phyloP scores from a whole-genome alignment of 2,888 invertebrate species.

The Microctonus hyperodae region DNA sequence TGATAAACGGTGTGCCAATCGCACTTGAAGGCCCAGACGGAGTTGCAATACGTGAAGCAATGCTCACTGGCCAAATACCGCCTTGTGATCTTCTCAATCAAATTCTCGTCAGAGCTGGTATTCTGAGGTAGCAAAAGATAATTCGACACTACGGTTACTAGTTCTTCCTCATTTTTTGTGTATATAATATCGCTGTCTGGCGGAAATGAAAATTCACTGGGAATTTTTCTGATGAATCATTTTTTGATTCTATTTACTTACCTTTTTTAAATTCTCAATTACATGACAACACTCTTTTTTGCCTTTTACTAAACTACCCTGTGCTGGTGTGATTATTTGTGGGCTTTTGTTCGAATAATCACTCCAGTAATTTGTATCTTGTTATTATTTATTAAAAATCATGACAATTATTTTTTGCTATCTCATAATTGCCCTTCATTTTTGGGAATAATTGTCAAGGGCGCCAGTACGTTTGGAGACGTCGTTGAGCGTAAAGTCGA shows the following conservation, averaged over 20 bases:
- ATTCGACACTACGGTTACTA: background rate
- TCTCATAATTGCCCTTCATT: conserved; percentile 3
- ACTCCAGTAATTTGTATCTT: background rate
- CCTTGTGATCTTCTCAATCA: conserved; percentile 76
- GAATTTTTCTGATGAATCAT: background rate
- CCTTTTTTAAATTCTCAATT: background rate
- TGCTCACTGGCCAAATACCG: conserved; percentile 74
- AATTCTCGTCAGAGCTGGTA: conserved; percentile 72
- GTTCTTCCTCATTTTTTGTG: background rate
- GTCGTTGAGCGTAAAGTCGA: conserved; percentile 74
- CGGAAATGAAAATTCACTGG: background rate
- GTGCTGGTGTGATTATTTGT: background rate
- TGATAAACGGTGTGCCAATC: conserved; percentile 76
- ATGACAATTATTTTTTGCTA: conserved; percentile 12
- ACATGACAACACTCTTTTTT: background rate
- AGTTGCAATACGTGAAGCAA: conserved; percentile 72
- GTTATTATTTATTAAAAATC: background rate
- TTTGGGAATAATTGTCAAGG: conserved; percentile 50
- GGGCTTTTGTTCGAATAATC: background rate
- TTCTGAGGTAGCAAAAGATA: conserved; percentile 62
- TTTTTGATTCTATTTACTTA: background rate
- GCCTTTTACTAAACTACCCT: background rate
- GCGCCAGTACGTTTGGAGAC: conserved; percentile 77
- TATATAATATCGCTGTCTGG: background rate
- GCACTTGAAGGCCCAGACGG: conserved; percentile 74